These are phyloP conservation scores for Dendroctonus valens DNA, from an alignment of 1,140 invertebrate genomes.

Conservation along the genomic window DNA sequence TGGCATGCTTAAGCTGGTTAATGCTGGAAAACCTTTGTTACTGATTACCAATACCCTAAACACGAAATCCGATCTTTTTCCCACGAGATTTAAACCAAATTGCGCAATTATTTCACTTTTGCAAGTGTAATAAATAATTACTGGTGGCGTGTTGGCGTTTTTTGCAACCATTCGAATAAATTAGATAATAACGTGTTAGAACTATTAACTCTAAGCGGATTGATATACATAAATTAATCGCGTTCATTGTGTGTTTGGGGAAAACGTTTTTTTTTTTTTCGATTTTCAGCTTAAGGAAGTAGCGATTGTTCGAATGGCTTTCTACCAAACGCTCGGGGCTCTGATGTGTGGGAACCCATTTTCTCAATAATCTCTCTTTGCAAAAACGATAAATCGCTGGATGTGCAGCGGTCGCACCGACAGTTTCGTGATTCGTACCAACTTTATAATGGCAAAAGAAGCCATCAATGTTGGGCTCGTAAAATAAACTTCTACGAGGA, in stretches of 20 bases:
- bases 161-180: not conserved
- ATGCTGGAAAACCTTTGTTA: no score
- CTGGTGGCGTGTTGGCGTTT: not conserved
- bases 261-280: no score
- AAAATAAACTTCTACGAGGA: conserved; percentile 19
- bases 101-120: conserved; percentile 7
- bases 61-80: not conserved
- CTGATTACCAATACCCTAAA: no score
- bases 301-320: conserved; percentile 13
- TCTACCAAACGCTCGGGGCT: not conserved
- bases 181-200: conserved; percentile 12
- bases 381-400: conserved; percentile 24
- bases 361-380: conserved; percentile 23
- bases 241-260: no score
- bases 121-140: conserved; percentile 12
- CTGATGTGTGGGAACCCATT: conserved; percentile 28
- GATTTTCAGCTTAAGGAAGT: not conserved
- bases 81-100: conserved; percentile 2
- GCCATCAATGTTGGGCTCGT: conserved; percentile 17
- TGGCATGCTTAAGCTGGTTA: no score
- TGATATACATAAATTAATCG: not conserved
- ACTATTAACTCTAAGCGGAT: conserved; percentile 7
- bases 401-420: conserved; percentile 25
- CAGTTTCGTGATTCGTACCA: conserved; percentile 30
- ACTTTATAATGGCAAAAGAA: conserved; percentile 29